A percentile compares a stretch with the other conserved stretches of the same genome.
These are phyloP conservation scores for Psephotus haematonotus DNA, from an alignment of 2,113 vertebrate species.

Conservation along the genomic window DNA sequence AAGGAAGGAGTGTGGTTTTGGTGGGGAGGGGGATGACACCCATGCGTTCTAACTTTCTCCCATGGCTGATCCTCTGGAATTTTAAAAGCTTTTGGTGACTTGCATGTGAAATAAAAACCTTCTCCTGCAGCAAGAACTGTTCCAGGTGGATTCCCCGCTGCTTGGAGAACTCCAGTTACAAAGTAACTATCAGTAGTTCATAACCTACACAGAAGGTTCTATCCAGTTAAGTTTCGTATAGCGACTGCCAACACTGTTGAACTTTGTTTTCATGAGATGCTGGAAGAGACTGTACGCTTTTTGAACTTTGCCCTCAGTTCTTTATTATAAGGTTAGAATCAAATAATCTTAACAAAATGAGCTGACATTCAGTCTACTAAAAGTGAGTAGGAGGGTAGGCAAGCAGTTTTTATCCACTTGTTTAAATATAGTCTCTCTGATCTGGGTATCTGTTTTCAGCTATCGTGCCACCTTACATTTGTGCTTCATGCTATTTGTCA, in stretches of 20 bases:
- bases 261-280: not conserved
- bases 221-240: not conserved
- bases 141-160: not conserved
- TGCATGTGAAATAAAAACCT: not conserved
- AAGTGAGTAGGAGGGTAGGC: not conserved
- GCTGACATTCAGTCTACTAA: not conserved
- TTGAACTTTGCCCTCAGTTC: not conserved
- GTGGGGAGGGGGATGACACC: rapidly evolving
- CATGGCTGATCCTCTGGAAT: not conserved
- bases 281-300: not conserved
- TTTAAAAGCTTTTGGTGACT: not conserved
- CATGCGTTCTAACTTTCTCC: not conserved
- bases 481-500: not conserved
- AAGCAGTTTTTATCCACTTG: rapidly evolving
- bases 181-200: not conserved
- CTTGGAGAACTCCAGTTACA: not conserved
- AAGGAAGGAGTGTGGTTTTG: not conserved
- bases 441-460: not conserved
- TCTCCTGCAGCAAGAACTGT: not conserved
- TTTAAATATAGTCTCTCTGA: not conserved
- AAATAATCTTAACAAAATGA: not conserved
- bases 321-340: not conserved
- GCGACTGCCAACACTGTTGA: not conserved
- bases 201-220: not conserved
- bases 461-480: not conserved